Evolutionary conservation across 2,797 vertebrate genomes (phyloP).

Genomic region (Melanotaenia boesemani): DNA sequence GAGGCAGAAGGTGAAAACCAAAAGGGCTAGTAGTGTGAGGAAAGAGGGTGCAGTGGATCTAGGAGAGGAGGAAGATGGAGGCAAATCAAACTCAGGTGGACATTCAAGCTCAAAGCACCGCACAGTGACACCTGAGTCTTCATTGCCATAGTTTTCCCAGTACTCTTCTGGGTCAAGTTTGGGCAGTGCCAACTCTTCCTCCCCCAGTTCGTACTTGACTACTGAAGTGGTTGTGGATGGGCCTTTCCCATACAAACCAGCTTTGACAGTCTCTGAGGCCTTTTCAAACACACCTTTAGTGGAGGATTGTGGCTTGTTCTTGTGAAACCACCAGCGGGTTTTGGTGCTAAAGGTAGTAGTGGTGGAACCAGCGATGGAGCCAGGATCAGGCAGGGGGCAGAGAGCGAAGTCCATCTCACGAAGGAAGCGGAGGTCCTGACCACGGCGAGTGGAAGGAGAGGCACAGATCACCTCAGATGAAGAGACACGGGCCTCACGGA

Average conservation of each 20-base stretch:
- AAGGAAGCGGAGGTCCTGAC: slow-evolving; percentile 91
- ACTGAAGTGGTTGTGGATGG: slow-evolving; percentile 84
- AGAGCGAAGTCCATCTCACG: slow-evolving; percentile 90
- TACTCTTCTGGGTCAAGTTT: slow-evolving; percentile 90
- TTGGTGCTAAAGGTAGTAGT: slow-evolving; percentile 87
- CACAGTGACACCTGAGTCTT: slow-evolving; percentile 86
- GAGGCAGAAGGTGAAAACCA: slow-evolving; percentile 63
- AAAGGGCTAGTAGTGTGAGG: slow-evolving; percentile 73
- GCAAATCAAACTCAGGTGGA: slow-evolving; percentile 81
- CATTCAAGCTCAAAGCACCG: slow-evolving; percentile 87
- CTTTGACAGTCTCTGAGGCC: slow-evolving; percentile 82
- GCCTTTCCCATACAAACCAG: slow-evolving; percentile 81
- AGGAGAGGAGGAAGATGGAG: slow-evolving; percentile 75
- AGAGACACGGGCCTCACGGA: slow-evolving; percentile 90
- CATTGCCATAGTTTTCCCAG: slow-evolving; percentile 89
- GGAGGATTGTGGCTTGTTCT: slow-evolving; percentile 85
- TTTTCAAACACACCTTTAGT: slow-evolving; percentile 85
- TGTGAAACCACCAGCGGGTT: slow-evolving; percentile 87
- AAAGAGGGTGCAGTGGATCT: slow-evolving; percentile 58
- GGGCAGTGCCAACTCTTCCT: slow-evolving; percentile 88
- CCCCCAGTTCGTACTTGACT: slow-evolving; percentile 90
- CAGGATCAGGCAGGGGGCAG: slow-evolving; percentile 88
- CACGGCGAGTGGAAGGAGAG: slow-evolving; percentile 88
- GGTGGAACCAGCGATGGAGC: slow-evolving; percentile 85
- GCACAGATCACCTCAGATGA: slow-evolving; percentile 92